Base-by-base conservation (phyloP, 2,888 invertebrate genomes). In the Drosophila pegasa region DNA sequence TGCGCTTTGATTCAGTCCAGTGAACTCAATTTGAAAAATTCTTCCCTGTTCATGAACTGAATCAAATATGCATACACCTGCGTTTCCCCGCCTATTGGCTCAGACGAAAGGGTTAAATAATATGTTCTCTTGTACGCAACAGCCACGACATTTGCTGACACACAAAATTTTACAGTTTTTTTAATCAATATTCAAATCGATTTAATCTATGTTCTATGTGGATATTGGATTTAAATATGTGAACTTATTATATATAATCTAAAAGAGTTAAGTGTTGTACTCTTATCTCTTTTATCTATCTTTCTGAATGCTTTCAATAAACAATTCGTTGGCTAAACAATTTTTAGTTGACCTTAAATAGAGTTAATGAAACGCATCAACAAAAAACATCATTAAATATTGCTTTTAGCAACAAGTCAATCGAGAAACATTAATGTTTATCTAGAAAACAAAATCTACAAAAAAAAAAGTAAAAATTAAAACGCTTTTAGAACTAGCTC, bases 1-100 rank as follows among this genome's bases (percentile, higher is more conserved):
- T 66, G 66, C 43, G 61, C 45, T 67, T 77, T 71, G 60, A 51
- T 75, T 78, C 79, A 78, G 75, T 78, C 79, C 75, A 75, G 60
- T 75, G 75, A 75, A 75, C 75, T 78, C 63, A 18, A 78, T 78
- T 61, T 75, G 33, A n/a, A 48, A 74, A 78, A 56, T 55, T 73
- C 61, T 52, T 62, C 27, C 45, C 68, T 66, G 68, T 41, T 78
- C 51, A 61, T 74, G 74, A 74, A 66, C 74, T 73, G 59, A 38
- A 61, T 43, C n/a, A 20, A 33, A 29, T 41, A 31, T 54, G 33
- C 48, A 18, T 16, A 22, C 56, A 71, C 41, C 62, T 52, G 71
- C 16, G 25, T 12, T 37, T n/a, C 40, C 43, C 12, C 43, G 50
- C 33, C 47, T 29, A 40, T 16, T 10, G 22, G 4, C 2, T 51